Percentiles rank a stretch among this genome's conserved stretches.
phyloP scores from a whole-genome alignment of 1,140 invertebrate genomes.

The Pseudachorutes palmiensis region DNA sequence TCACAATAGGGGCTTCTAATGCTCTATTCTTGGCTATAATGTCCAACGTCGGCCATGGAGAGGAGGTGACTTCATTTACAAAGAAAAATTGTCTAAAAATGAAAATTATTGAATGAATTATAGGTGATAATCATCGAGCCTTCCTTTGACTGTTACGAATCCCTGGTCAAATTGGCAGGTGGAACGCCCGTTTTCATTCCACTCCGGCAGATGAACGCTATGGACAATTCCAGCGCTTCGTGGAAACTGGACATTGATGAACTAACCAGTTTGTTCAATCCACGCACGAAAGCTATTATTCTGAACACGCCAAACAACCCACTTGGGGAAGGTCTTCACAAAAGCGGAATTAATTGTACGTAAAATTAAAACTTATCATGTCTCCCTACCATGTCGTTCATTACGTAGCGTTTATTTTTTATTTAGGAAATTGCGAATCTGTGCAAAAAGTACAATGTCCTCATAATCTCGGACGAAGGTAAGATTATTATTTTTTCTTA shows the following conservation, averaged over 20 bases:
- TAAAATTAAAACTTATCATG: not conserved
- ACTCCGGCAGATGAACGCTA: slow-evolving; percentile 61
- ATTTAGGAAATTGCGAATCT: slow-evolving; percentile 65
- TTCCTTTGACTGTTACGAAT: slow-evolving; percentile 95
- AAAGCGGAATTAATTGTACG: slow-evolving; percentile 51
- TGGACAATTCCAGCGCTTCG: not conserved
- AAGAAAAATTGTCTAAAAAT: not conserved
- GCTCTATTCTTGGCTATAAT: slow-evolving; percentile 68
- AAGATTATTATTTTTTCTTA: slow-evolving; percentile 52
- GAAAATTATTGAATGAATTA: slow-evolving; percentile 35
- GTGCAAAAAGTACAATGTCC: slow-evolving; percentile 84
- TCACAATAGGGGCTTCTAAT: slow-evolving; percentile 87
- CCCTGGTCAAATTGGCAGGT: slow-evolving; percentile 81
- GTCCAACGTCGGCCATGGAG: slow-evolving; percentile 53
- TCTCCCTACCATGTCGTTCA: too few species aligned
- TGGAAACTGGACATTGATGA: slow-evolving; percentile 21
- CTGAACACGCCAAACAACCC: slow-evolving; percentile 96
- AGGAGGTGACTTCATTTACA: slow-evolving; percentile 42
- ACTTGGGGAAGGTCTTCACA: slow-evolving; percentile 78
- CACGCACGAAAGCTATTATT: slow-evolving; percentile 90
- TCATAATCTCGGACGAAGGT: slow-evolving; percentile 96
- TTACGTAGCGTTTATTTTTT: too few species aligned
- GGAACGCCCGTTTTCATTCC: slow-evolving; percentile 81
- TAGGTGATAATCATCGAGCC: slow-evolving; percentile 53
- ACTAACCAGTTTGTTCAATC: slow-evolving; percentile 14